Percentiles rank a stretch among this genome's conserved stretches.
phyloP scores from a whole-genome alignment of 1,140 invertebrate genomes.

The Melanaphis sacchari region DNA sequence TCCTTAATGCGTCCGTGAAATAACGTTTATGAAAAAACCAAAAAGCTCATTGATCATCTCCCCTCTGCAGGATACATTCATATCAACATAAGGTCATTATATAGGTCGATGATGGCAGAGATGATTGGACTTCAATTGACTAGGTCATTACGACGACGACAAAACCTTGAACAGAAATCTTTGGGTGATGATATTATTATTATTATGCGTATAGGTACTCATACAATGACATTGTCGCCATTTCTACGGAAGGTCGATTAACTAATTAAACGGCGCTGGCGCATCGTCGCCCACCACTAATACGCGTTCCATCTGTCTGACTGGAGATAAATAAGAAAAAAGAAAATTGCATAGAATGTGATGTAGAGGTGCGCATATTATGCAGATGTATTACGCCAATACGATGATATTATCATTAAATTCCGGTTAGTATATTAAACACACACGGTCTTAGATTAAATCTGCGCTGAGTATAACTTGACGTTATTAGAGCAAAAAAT shows the following conservation, averaged over 20 bases:
- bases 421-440: no score
- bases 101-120: not conserved
- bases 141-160: not conserved
- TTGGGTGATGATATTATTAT: not conserved
- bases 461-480: not conserved
- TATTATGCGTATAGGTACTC: not conserved
- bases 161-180: not conserved
- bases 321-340: not conserved
- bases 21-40: not conserved
- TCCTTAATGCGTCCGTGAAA: not conserved
- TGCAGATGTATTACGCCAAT: not conserved
- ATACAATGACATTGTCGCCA: not conserved
- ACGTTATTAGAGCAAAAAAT: not conserved
- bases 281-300: not conserved
- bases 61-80: not conserved
- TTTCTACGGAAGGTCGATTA: not conserved
- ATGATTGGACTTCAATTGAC: not conserved
- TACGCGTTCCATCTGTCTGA: not conserved
- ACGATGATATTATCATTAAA: not conserved
- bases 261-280: not conserved
- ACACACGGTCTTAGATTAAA: not conserved
- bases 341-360: not conserved
- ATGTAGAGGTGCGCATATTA: not conserved
- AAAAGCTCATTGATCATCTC: not conserved
- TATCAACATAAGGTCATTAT: not conserved